Evolutionary conservation across 2,888 invertebrate genomes (phyloP), one percentile per base, ranked within the genome.

Genomic region (Folsomia manolachei): DNA sequence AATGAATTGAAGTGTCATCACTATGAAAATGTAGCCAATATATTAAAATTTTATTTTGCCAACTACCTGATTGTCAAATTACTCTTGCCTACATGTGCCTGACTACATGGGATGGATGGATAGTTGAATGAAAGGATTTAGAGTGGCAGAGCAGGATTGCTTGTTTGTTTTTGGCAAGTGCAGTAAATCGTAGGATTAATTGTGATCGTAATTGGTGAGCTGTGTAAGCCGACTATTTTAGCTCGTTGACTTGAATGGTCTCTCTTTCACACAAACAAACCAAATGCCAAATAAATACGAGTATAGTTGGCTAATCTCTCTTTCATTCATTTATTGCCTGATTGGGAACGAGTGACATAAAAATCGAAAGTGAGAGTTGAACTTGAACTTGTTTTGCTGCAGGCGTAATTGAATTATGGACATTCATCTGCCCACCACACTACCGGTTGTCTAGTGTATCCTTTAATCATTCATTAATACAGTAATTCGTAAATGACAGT

Each of bases 331-430:
- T 56, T n/a, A 56, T 56, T 56, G 56, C 56, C 21, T 56, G 39
- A 39, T 39, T 39, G 39, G 4, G 39, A n/a, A n/a, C n/a, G n/a
- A 39, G 7, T 56, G 56, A 56, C 56, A 56, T 39, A 4, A 14
- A 56, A 62, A 27, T 65, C 26, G 66, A 76, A 76, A 76, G 74
- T 72, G 72, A 76, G 71, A 76, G 76, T 76, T 71, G 70, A 74
- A 61, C 72, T 66, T 76, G 69, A 76, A 74, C 76, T 76, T 76
- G 76, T 72, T 70, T 69, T n/a, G 67, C 68, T 73, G 63, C 23
- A 51, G 66, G 66, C 66, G 39, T 21, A 1, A 9, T 9, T 7
- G 39, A 4, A 64, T 27, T 18, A 39, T 14, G 39, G 4, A 39
- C 39, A 39, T 39, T 4, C 39, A 39, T 39, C n/a, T n/a, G n/a